These are phyloP conservation scores for Caloenas nicobarica DNA, from an alignment of 2,113 vertebrate genomes.

Conservation along the genomic window DNA sequence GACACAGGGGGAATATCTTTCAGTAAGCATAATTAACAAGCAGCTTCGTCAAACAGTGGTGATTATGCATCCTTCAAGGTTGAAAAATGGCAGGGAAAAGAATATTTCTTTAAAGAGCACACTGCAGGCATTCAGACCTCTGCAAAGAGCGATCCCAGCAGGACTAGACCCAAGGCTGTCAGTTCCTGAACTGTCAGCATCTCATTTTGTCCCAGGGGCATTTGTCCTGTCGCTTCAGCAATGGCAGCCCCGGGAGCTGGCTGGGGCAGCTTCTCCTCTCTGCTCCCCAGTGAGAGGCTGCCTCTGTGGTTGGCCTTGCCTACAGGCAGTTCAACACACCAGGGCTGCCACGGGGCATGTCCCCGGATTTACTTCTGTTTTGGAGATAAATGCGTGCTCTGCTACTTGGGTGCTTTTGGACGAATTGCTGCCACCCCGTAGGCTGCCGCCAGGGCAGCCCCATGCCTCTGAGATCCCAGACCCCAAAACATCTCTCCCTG, in stretches of 20 bases:
- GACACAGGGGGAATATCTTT: not conserved
- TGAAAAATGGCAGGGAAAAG: not conserved
- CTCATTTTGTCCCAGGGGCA: not conserved
- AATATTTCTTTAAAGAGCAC: not conserved
- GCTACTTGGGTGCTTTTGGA: not conserved
- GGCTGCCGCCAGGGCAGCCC: not conserved
- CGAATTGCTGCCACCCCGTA: not conserved
- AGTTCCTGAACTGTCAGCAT: not conserved
- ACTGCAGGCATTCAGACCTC: fast-evolving
- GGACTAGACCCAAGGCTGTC: not conserved
- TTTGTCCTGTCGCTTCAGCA: not conserved
- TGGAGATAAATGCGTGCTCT: not conserved
- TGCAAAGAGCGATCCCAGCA: not conserved
- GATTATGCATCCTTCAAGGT: not conserved
- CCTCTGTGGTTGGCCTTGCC: fast-evolving
- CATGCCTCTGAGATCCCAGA: not conserved
- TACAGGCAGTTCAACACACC: fast-evolving
- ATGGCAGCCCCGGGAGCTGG: fast-evolving
- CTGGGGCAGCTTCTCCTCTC: not conserved
- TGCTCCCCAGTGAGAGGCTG: not conserved
- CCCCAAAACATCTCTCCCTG: not conserved
- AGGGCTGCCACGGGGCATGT: fast-evolving
- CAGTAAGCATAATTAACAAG: not conserved
- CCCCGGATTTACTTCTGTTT: not conserved
- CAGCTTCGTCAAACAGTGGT: not conserved